Evolutionary conservation across 2,113 vertebrate genomes (phyloP).

Genomic region (Nothobranchius kuhntae): DNA sequence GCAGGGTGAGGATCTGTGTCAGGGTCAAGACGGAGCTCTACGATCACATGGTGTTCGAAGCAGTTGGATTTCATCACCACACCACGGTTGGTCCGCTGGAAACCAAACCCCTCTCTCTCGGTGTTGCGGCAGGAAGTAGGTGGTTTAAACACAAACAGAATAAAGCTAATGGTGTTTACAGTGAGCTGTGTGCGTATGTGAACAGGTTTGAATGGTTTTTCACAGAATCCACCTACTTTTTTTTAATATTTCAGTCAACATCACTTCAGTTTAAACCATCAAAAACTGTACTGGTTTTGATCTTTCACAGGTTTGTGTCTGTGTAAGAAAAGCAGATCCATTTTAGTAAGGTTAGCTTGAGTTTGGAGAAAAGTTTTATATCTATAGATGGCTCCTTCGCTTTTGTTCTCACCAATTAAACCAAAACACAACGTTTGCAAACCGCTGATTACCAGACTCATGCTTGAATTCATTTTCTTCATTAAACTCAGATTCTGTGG

Average conservation of each 20-base stretch:
- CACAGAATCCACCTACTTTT: conserved; percentile 52
- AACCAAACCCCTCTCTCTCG: conserved; percentile 58
- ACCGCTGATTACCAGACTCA: not conserved
- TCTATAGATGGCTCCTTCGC: conserved; percentile 50
- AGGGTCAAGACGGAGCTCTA: conserved; percentile 32
- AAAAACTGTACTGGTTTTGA: conserved; percentile 79
- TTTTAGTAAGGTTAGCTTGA: conserved; percentile 45
- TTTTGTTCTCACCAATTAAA: conserved; percentile 55
- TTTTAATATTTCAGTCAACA: conserved; percentile 66
- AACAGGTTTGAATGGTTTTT: conserved; percentile 47
- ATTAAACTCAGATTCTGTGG: conserved; percentile 44
- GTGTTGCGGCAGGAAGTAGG: conserved; percentile 46
- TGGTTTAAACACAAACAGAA: conserved; percentile 61
- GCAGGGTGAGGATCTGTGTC: conserved; percentile 31
- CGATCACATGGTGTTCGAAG: conserved; percentile 48
- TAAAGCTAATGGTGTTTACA: conserved; percentile 66
- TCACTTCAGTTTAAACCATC: conserved; percentile 61
- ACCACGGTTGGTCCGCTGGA: conserved; percentile 49
- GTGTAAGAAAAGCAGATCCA: conserved; percentile 41
- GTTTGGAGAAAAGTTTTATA: conserved; percentile 57
- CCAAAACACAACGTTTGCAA: conserved; percentile 23
- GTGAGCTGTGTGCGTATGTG: conserved; percentile 41
- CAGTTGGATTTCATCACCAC: conserved; percentile 79
- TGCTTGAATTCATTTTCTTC: conserved; percentile 43
- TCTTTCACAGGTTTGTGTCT: conserved; percentile 54